Base-by-base conservation (phyloP, 2,797 vertebrate species). In the Pelochelys cantorii region DNA sequence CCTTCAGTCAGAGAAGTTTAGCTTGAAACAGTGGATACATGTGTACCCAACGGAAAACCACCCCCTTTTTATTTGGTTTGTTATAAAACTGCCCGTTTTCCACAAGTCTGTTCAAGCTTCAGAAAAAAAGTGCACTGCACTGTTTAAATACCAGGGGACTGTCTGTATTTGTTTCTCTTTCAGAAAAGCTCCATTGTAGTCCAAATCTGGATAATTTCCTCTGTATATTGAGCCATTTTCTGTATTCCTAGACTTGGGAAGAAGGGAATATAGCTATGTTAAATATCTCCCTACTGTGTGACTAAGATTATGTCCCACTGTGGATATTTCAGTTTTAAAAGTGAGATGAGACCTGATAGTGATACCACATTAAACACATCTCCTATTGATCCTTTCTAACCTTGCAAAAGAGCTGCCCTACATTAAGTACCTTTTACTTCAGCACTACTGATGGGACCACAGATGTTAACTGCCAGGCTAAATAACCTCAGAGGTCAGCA, bases 311-410 rank as follows among this genome's bases (percentile, higher is more conserved):
- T 81, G 92, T 94, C 95, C 95, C 97, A 89, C 81, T 83, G 96
- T 97, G 97, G 96, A 95, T 95, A 98, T 97, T 97, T 96, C 97
- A 90, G 84, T 93, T 98, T 97, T 96, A 93, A 95, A 96, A 97
- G 98, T 89, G 96, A 85, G 94, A 98, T 83, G 97, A 98, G 98
- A 94, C 95, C 95, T 92, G 98, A 98, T 65, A 98, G 97, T 4
- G 97, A 98, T 98, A 98, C 97, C 94, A 34, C 97, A 98, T 97
- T 98, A 98, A 98, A 98, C 98, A 97, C 97, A 88, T 98, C 97
- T 98, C 97, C 95, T 98, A 98, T 98, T 94, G 98, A 98, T 98
- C 96, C 95, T 90, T 90, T 97, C 98, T 97, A 98, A 98, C 98
- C 98, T 98, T 98, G 98, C 97, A 94, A 90, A 98, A 95, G 53